phyloP scores from a whole-genome alignment of 2,113 vertebrate species.

The Elachura formosa region DNA sequence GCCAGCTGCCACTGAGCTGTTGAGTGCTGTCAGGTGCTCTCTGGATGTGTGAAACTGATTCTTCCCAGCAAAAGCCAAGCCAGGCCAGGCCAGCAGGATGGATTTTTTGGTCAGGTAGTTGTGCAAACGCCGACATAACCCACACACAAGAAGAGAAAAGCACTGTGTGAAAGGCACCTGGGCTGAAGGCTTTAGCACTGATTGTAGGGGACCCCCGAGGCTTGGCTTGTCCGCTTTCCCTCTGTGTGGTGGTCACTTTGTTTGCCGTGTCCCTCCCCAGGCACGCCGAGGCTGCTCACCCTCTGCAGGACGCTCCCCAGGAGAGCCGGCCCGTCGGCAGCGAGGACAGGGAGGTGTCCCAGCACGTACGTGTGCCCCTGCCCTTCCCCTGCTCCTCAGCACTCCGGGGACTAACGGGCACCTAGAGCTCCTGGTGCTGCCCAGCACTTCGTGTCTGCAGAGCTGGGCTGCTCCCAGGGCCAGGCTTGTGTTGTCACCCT shows the following conservation, averaged over 20 bases:
- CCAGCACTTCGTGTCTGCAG: accelerated
- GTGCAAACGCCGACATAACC: not conserved
- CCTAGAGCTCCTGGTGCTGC: not conserved
- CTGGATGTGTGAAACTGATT: not conserved
- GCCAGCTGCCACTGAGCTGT: not conserved
- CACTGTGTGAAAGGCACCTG: not conserved
- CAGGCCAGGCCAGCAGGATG: not conserved
- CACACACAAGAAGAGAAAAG: not conserved
- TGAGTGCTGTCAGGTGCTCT: not conserved
- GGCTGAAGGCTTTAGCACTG: not conserved
- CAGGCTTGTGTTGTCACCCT: not conserved
- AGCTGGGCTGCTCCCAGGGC: too few relatives aligned
- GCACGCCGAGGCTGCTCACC: conserved; percentile 36
- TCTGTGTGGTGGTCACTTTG: not conserved
- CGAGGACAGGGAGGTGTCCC: conserved; percentile 55
- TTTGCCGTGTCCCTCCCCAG: not conserved
- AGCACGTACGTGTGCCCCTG: conserved; percentile 1
- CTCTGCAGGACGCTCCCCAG: conserved; percentile 56
- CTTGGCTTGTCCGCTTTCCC: not conserved
- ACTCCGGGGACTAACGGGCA: not conserved
- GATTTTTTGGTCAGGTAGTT: not conserved
- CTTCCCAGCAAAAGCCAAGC: not conserved
- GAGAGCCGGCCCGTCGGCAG: conserved; percentile 31
- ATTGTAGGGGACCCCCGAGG: not conserved
- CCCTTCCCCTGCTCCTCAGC: not conserved